A percentile compares a stretch with the other conserved stretches of the same genome.
Evolutionary conservation across 2,797 vertebrate species (phyloP).

Genomic region (Phataginus tricuspis): DNA sequence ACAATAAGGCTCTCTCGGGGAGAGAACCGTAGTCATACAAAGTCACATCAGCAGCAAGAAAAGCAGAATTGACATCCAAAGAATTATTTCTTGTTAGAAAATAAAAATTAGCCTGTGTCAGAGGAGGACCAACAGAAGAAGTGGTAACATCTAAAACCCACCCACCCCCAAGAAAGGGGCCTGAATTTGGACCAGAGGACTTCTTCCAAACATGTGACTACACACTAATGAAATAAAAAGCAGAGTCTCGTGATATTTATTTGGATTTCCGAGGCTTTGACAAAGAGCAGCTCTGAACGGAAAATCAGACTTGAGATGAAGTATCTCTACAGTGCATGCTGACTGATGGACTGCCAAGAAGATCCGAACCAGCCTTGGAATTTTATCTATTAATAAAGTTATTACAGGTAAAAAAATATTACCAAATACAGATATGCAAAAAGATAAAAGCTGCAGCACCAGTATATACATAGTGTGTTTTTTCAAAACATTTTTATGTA

Average conservation of each 20-base stretch:
- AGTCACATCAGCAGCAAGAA: neutral
- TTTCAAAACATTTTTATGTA: neutral
- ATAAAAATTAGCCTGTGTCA: neutral
- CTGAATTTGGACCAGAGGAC: neutral
- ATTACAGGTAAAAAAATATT: neutral
- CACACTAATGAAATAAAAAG: neutral
- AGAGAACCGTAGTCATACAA: neutral
- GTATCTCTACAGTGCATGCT: neutral
- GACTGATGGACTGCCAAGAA: neutral
- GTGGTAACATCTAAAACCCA: neutral
- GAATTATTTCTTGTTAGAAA: neutral
- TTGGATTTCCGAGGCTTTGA: neutral
- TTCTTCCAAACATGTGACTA: neutral
- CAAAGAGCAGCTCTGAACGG: neutral
- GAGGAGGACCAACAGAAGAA: neutral
- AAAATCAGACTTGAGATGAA: neutral
- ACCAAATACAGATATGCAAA: neutral
- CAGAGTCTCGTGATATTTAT: neutral
- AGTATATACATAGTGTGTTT: neutral
- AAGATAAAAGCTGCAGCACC: neutral
- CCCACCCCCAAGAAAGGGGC: neutral
- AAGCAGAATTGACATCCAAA: neutral
- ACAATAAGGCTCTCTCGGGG: slow-evolving; percentile 8
- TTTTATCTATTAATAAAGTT: neutral
- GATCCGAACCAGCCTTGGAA: neutral